phyloP scores from a whole-genome alignment of 2,113 vertebrate genomes.

The Turnix velox region DNA sequence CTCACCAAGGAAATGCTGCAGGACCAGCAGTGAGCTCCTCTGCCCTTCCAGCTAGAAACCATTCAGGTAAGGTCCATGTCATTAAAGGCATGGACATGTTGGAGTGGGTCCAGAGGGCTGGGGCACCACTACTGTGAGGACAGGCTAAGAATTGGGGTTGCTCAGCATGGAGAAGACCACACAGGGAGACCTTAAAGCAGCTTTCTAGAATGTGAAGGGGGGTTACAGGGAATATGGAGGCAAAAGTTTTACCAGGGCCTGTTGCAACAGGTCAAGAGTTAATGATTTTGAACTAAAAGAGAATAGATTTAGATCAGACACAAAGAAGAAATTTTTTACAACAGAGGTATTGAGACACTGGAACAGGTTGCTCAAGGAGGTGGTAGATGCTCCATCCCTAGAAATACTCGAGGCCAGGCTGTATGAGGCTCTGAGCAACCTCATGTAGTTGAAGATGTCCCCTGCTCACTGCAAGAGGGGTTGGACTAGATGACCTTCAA shows the following conservation, averaged over 20 bases:
- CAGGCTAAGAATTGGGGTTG: background rate
- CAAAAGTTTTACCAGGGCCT: background rate
- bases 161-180: background rate
- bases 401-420: background rate
- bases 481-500: background rate
- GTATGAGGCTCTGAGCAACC: background rate
- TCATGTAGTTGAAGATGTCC: background rate
- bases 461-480: background rate
- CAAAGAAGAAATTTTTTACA: background rate
- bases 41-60: background rate
- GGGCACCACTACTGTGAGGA: background rate
- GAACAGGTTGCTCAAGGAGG: background rate
- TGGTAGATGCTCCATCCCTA: background rate
- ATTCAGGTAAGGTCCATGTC: background rate
- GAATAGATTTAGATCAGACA: background rate
- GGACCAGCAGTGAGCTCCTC: background rate
- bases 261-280: background rate
- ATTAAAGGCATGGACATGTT: background rate
- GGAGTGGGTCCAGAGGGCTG: background rate
- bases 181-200: background rate
- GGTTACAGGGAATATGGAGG: background rate
- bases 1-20: rapidly evolving
- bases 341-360: background rate
- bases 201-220: too few species aligned
- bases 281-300: background rate